phyloP scores from a whole-genome alignment of 2,113 vertebrate genomes.

The Acinonyx jubatus region DNA sequence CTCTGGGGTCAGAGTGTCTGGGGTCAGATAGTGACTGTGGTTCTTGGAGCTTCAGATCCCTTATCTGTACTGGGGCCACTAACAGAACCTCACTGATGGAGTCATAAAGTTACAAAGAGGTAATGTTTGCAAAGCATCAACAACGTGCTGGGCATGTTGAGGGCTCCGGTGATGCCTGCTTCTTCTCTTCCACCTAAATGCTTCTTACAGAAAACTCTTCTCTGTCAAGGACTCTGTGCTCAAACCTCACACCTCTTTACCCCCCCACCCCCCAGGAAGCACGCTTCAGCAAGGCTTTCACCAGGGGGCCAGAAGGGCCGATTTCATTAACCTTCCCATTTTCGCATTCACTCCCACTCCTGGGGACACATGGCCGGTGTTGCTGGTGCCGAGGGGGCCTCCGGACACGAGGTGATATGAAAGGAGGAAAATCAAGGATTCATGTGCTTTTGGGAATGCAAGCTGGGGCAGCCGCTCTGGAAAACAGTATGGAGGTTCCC shows the following conservation, averaged over 20 bases:
- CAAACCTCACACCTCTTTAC: neutral
- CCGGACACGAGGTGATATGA: fast-evolving
- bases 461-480: too few species aligned
- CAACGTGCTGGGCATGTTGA: fast-evolving
- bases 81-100: neutral
- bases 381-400: neutral
- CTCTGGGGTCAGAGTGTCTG: neutral
- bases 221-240: neutral
- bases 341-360: fast-evolving
- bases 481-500: too few species aligned
- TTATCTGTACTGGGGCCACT: fast-evolving
- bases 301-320: neutral
- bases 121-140: neutral
- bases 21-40: neutral
- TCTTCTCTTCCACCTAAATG: neutral
- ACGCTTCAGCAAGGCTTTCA: neutral
- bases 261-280: neutral
- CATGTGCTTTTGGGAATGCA: neutral
- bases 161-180: fast-evolving
- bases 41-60: neutral
- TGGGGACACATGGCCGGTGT: fast-evolving
- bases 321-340: fast-evolving
- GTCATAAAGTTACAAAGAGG: too few species aligned
- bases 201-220: neutral
- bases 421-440: neutral